phyloP scores from a whole-genome alignment of 2,888 invertebrate species.

The Fragum whitleyi region DNA sequence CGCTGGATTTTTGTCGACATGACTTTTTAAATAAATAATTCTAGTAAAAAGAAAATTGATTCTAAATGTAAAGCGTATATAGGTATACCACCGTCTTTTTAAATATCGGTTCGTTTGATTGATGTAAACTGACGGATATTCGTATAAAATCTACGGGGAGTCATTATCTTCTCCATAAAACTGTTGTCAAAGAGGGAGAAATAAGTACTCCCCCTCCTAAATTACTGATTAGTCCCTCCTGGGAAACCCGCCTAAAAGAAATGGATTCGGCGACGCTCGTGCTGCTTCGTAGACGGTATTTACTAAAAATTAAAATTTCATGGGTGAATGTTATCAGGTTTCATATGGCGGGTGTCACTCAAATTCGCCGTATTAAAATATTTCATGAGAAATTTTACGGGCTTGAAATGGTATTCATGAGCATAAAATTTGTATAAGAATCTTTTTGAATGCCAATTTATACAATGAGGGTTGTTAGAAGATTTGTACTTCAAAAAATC shows the following conservation, averaged over 20 bases:
- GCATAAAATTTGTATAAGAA: too few relatives aligned
- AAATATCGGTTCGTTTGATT: constrained; percentile 43
- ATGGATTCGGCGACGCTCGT: constrained; percentile 65
- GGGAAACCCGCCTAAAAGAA: constrained; percentile 53
- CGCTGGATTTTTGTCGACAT: too few relatives aligned
- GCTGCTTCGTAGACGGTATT: constrained; percentile 62
- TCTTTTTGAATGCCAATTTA: too few relatives aligned
- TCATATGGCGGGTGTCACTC: constrained; percentile 11
- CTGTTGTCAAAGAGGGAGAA: constrained; percentile 52
- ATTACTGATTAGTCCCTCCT: constrained; percentile 58
- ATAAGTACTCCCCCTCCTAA: constrained; percentile 49
- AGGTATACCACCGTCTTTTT: constrained; percentile 8
- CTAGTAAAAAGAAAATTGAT: neutral
- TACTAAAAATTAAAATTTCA: constrained; percentile 51
- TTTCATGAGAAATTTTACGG: constrained; percentile 8
- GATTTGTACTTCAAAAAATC: too few relatives aligned
- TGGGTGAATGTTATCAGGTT: constrained; percentile 12
- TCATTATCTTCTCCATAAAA: constrained; percentile 60
- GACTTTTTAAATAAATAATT: too few relatives aligned
- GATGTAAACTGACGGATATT: constrained; percentile 59
- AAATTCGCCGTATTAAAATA: neutral
- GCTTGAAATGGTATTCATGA: too few relatives aligned
- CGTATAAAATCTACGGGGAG: constrained; percentile 49
- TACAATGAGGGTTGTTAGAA: too few relatives aligned
- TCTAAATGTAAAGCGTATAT: constrained; percentile 2